These are phyloP conservation scores for Pampusana beccarii DNA, from an alignment of 2,113 vertebrate genomes.

Conservation along the genomic window DNA sequence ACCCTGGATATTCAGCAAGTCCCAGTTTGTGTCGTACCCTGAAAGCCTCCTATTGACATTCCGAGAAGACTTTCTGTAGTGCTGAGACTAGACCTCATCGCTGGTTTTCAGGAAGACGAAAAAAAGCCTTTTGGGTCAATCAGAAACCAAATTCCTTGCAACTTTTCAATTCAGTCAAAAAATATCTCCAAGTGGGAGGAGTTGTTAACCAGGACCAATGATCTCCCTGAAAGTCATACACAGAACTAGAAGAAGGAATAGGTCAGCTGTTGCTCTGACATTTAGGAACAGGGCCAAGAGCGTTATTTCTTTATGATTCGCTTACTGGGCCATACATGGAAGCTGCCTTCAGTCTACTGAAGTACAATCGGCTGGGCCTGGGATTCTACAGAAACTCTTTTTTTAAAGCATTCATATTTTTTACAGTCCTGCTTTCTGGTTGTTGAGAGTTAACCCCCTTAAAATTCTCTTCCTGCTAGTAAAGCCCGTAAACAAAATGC, in stretches of 20 bases:
- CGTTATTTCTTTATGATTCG: background rate
- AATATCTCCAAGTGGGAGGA: background rate
- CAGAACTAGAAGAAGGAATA: background rate
- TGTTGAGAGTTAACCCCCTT: background rate
- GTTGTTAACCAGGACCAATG: background rate
- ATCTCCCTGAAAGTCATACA: background rate
- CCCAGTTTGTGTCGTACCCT: background rate
- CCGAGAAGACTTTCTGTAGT: background rate
- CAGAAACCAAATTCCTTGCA: background rate
- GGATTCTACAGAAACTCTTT: background rate
- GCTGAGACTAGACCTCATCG: background rate
- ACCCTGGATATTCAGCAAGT: background rate
- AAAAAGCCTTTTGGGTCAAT: background rate
- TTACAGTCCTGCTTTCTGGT: background rate
- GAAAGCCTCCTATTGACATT: background rate
- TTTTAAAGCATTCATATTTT: background rate
- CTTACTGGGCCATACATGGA: background rate
- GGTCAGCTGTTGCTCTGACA: background rate
- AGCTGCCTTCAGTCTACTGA: background rate
- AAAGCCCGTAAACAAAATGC: background rate
- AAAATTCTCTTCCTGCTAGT: background rate
- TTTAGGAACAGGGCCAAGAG: background rate
- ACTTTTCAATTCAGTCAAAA: background rate
- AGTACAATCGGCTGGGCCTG: background rate
- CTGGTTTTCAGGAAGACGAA: background rate